Evolutionary conservation across 1,140 invertebrate genomes (phyloP).

Genomic region (Formica selysi): DNA sequence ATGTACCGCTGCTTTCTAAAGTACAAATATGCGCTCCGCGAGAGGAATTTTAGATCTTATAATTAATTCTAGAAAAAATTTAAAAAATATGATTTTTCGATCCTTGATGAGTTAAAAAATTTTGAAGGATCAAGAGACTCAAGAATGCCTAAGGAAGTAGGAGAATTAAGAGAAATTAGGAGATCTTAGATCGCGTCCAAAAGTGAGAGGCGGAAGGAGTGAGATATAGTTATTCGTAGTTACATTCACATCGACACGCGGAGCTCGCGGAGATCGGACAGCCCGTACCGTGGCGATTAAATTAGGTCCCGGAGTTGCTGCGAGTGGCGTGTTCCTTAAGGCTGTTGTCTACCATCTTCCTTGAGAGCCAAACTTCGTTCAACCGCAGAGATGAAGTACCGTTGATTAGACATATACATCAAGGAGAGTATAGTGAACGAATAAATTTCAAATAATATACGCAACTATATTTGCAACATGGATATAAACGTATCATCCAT

Average conservation of each 20-base stretch:
- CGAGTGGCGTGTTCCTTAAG: conserved; percentile 65
- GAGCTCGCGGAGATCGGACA: conserved; percentile 60
- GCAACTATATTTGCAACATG: conserved; percentile 7
- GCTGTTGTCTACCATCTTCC: conserved; percentile 65
- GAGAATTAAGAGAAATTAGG: conserved; percentile 21
- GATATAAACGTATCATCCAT: conserved; percentile 25
- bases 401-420: conserved; percentile 70
- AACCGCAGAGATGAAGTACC: conserved; percentile 71
- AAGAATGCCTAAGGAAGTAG: too few species aligned
- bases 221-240: conserved; percentile 34
- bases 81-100: too few species aligned
- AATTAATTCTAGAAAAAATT: neutral
- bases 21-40: neutral
- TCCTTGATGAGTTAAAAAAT: neutral
- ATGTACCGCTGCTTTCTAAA: conserved; percentile 13
- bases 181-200: conserved; percentile 38
- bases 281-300: conserved; percentile 69
- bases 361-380: conserved; percentile 67
- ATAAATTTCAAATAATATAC: conserved; percentile 62
- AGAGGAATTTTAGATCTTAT: neutral
- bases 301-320: conserved; percentile 63
- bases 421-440: conserved; percentile 13
- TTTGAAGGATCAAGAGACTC: too few species aligned
- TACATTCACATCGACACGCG: conserved; percentile 44
- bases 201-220: conserved; percentile 59